These are phyloP conservation scores for Girardinus metallicus DNA, from an alignment of 2,797 vertebrate genomes.

Conservation along the genomic window DNA sequence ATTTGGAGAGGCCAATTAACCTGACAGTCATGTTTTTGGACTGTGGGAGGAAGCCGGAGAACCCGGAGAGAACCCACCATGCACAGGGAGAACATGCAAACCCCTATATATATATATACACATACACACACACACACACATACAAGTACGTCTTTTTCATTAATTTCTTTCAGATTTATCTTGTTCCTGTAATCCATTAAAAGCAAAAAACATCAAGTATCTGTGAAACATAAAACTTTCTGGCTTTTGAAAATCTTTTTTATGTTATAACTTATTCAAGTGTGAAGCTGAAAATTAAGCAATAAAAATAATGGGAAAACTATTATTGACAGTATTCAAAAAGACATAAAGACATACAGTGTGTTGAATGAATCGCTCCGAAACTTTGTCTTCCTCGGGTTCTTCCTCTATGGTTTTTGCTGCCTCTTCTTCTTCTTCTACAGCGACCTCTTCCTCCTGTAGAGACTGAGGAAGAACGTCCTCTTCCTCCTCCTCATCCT, in stretches of 20 bases:
- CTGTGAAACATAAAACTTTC: not conserved
- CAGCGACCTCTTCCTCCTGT: too few species aligned
- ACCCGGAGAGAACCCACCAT: too few species aligned
- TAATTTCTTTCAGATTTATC: too few species aligned
- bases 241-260: not conserved
- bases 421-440: conserved; percentile 16
- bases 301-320: not conserved
- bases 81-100: too few species aligned
- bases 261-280: not conserved
- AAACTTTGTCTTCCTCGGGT: not conserved
- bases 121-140: too few species aligned
- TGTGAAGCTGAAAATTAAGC: not conserved
- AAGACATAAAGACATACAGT: conserved; percentile 55
- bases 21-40: too few species aligned
- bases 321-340: not conserved
- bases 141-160: too few species aligned
- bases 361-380: conserved; percentile 31
- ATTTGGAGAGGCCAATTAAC: too few species aligned
- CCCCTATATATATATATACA: too few species aligned
- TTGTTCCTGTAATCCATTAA: not conserved
- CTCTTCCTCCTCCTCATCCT: conserved; percentile 28
- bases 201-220: not conserved
- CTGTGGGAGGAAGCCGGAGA: too few species aligned
- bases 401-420: conserved; percentile 14
- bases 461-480: too few species aligned